A percentile compares a stretch with the other conserved stretches of the same genome.
Conservation (phyloP, 2,888 invertebrate species). For the Chrysomela aeneicollis region DNA sequence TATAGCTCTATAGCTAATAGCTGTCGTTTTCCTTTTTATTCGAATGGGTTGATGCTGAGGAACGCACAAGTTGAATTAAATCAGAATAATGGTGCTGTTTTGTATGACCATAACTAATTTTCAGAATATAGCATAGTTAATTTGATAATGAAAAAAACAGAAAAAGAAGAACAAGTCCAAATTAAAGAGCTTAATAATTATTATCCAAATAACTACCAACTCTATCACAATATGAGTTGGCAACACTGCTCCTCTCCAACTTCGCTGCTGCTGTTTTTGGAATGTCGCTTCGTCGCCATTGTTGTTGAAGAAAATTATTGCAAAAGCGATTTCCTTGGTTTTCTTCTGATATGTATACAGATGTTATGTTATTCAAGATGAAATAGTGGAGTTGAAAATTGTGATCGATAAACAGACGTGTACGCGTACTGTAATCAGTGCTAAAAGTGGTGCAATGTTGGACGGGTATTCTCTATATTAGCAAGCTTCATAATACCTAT, state of each 20-base stretch:
- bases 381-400: constrained; percentile 13
- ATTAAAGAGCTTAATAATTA: too few species aligned
- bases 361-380: constrained; percentile 10
- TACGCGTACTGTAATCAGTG: constrained; percentile 49
- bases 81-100: too few species aligned
- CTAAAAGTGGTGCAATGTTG: constrained; percentile 61
- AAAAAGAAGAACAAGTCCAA: too few species aligned
- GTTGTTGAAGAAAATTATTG: constrained; percentile 57
- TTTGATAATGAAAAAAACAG: too few species aligned
- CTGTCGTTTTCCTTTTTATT: too few species aligned
- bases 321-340: constrained; percentile 41
- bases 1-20: too few species aligned
- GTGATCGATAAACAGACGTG: constrained; percentile 32
- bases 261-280: constrained; percentile 57
- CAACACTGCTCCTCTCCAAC: constrained; percentile 26
- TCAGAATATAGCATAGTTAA: too few species aligned
- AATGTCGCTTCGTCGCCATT: constrained; percentile 58
- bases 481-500: constrained; percentile 46
- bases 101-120: too few species aligned
- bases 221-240: neutral
- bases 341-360: neutral
- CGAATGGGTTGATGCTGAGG: too few species aligned
- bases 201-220: too few species aligned
- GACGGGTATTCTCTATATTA: constrained; percentile 50
- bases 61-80: too few species aligned